Evolutionary conservation across 1,140 invertebrate species (phyloP).

Genomic region (Megalopta genalis): DNA sequence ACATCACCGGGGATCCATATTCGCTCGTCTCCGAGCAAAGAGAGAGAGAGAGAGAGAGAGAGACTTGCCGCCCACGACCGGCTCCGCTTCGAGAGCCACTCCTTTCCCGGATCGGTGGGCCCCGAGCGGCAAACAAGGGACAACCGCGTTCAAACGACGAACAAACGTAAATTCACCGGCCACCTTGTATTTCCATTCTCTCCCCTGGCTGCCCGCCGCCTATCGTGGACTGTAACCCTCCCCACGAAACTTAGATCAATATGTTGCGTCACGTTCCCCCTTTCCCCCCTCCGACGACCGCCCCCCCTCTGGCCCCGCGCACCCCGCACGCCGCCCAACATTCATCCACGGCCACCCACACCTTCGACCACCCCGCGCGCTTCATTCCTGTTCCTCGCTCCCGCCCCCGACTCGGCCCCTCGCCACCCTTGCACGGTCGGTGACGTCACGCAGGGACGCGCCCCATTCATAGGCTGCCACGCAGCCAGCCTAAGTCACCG

Average conservation of each 20-base stretch:
- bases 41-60: too few species aligned
- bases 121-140: background rate
- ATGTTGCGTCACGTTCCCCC: slow-evolving; percentile 76
- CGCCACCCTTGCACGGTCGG: slow-evolving; percentile 35
- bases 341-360: slow-evolving; percentile 46
- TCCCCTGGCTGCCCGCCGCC: slow-evolving; percentile 13
- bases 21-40: background rate
- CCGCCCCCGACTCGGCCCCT: background rate
- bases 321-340: slow-evolving; percentile 50
- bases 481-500: slow-evolving; percentile 60
- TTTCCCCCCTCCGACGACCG: too few species aligned
- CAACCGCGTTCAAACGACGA: slow-evolving; percentile 33
- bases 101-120: slow-evolving; percentile 3
- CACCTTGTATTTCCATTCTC: slow-evolving; percentile 61
- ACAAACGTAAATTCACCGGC: slow-evolving; percentile 59
- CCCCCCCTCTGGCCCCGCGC: slow-evolving; percentile 59
- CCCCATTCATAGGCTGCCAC: slow-evolving; percentile 77
- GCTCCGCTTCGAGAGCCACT: background rate
- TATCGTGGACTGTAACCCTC: slow-evolving; percentile 47
- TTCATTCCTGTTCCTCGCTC: slow-evolving; percentile 33
- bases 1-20: background rate
- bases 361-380: slow-evolving; percentile 43
- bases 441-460: slow-evolving; percentile 77
- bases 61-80: background rate
- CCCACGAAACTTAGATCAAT: slow-evolving; percentile 77